Evolutionary conservation across 2,113 vertebrate species (phyloP).

Genomic region (Montifringilla adamsi): DNA sequence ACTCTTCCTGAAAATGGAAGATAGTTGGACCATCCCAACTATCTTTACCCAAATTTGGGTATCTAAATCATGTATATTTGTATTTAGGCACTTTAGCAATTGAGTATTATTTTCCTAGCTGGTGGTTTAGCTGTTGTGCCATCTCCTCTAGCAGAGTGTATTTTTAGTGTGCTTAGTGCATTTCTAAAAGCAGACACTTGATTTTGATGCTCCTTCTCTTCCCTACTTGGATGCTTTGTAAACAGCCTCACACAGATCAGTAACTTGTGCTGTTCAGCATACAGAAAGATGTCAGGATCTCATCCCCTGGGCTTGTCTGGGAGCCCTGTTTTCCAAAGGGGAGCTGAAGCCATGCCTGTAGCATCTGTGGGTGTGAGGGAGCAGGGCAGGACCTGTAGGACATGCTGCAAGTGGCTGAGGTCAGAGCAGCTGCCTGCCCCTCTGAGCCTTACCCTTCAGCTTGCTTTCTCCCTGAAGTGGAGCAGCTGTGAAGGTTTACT

Average conservation of each 20-base stretch:
- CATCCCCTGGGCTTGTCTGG: not conserved
- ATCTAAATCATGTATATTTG: not conserved
- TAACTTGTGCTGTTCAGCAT: not conserved
- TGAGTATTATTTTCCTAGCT: constrained; percentile 31
- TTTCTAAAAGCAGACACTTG: constrained; percentile 35
- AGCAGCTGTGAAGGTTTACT: not conserved
- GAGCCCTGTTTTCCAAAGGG: not conserved
- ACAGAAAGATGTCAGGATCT: not conserved
- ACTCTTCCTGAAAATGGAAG: not conserved
- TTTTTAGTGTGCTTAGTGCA: constrained; percentile 29
- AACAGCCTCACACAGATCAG: not conserved
- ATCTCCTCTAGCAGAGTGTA: not conserved
- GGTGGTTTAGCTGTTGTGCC: constrained; percentile 37
- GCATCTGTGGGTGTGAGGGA: not conserved
- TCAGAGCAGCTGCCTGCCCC: not conserved
- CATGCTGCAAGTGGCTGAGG: accelerated
- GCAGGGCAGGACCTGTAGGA: not conserved
- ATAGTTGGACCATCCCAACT: not conserved
- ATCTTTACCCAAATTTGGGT: not conserved
- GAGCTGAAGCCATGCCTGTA: not conserved
- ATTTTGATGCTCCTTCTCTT: constrained; percentile 27
- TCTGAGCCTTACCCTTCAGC: not conserved
- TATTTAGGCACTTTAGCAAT: not conserved
- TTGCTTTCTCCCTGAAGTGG: not conserved
- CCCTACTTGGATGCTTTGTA: not conserved